A percentile compares a stretch with the other conserved stretches of the same genome.
These are phyloP conservation scores for Cyprinodon variegatus DNA, from an alignment of 2,113 vertebrate genomes.

Conservation along the genomic window DNA sequence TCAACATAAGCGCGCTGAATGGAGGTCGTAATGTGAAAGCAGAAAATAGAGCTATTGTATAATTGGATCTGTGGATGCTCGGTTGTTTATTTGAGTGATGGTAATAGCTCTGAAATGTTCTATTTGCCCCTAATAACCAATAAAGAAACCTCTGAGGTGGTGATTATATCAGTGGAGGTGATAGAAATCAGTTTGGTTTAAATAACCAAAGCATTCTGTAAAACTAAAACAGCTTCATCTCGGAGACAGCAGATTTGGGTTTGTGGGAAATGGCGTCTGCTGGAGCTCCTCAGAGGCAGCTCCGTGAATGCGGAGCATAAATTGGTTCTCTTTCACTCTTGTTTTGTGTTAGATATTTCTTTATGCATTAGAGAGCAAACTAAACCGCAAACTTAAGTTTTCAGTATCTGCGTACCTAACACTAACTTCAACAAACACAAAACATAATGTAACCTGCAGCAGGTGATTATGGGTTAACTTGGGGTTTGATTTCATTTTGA, in stretches of 20 bases:
- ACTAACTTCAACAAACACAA: not conserved
- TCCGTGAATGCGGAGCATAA: not conserved
- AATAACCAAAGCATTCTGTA: conserved; percentile 20
- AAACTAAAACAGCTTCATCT: conserved; percentile 2
- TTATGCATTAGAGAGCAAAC: not conserved
- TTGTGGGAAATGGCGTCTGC: not conserved
- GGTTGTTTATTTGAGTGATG: conserved; percentile 57
- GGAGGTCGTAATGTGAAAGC: conserved; percentile 31
- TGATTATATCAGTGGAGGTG: conserved; percentile 10
- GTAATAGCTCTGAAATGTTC: conserved; percentile 53
- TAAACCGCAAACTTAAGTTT: not conserved
- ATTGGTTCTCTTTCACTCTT: not conserved
- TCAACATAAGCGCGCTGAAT: conserved; percentile 8
- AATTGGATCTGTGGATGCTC: conserved; percentile 40
- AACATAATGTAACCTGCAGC: not conserved
- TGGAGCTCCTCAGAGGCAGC: not conserved
- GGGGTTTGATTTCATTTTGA: not conserved
- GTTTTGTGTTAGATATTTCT: not conserved
- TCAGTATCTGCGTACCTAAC: not conserved
- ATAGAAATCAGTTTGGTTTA: conserved; percentile 27
- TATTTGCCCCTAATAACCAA: conserved; percentile 38
- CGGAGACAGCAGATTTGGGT: not conserved
- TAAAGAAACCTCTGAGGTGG: conserved; percentile 31
- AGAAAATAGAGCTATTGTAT: conserved; percentile 18
- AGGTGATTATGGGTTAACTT: not conserved